Evolutionary conservation across 2,797 vertebrate species (phyloP), one percentile per base, ranked within the genome.

Genomic region (Vireo griseus): DNA sequence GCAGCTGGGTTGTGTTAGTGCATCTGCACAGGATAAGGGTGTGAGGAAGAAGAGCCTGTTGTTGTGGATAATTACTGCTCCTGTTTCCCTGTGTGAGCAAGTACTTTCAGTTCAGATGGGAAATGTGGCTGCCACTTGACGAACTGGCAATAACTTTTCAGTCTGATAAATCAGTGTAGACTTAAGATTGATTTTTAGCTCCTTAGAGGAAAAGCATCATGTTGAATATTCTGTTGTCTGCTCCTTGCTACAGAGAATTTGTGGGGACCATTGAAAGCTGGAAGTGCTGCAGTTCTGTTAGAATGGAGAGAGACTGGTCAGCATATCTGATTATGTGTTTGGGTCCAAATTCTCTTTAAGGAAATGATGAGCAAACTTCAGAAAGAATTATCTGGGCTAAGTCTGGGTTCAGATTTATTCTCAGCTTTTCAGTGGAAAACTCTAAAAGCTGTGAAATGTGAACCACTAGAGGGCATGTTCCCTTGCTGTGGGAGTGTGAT

Each of bases 381-480:
- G 17, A 42, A 67, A 37, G 19, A 74, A 40, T 48, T 76, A 18
- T 52, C 39, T 89, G 54, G 35, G 33, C 18, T 50, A 13, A 74
- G 20, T 45, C 52, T 68, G n/a, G 2, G 4, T 82, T 88, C 47
- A 65, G 22, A 20, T 81, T 80, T 92, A 9, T 40, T 74, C 13
- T 62, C 73, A 31, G 9, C 37, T 91, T 89, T 76, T 87, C 39
- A 25, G 14, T 65, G n/a, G 25, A 20, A 80, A 40, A 31, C 72
- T 79, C 11, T 77, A 11, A 85, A 37, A 76, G n/a, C 55, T 76
- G 65, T 54, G 61, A 48, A 50, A 19, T 35, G n/a, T 31, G 58
- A 29, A 47, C 94, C 94, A 69, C 82, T 94, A 95, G 95, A 92
- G 92, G 95, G 95, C 92, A 35, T 1, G 0, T 45, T 40, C 31